These are phyloP conservation scores for Bembecia ichneumoniformis DNA, from an alignment of 2,888 invertebrate genomes.

Conservation along the genomic window DNA sequence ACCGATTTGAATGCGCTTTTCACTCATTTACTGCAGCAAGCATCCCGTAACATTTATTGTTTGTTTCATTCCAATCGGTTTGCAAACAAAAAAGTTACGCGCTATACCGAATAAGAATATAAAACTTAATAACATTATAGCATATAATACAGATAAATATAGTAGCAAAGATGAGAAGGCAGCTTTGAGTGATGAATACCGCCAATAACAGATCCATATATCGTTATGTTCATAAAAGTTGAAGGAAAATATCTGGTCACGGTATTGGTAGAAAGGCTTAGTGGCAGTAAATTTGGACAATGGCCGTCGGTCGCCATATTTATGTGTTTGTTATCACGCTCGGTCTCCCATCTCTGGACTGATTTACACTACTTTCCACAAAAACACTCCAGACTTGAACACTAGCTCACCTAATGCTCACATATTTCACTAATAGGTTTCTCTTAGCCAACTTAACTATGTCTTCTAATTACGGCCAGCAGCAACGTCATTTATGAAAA, in stretches of 20 bases:
- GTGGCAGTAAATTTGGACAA: conserved; percentile 53
- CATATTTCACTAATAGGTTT: not conserved
- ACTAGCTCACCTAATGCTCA: not conserved
- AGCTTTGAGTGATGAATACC: not conserved
- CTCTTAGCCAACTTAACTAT: too few species aligned
- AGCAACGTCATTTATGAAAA: too few species aligned
- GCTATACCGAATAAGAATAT: too few species aligned
- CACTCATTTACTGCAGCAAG: too few species aligned
- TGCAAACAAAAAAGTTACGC: too few species aligned
- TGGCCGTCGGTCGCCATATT: conserved; percentile 51
- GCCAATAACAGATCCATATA: not conserved
- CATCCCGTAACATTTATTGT: too few species aligned
- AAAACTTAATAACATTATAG: too few species aligned
- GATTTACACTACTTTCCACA: conserved; percentile 51
- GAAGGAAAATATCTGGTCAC: conserved; percentile 31
- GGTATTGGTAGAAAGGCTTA: conserved; percentile 31
- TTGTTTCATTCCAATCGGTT: too few species aligned
- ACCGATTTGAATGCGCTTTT: too few species aligned
- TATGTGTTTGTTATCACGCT: conserved; percentile 63
- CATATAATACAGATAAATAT: too few species aligned
- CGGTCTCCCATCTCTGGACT: conserved; percentile 47
- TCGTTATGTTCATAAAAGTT: not conserved
- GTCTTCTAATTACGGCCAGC: too few species aligned
- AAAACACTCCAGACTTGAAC: conserved; percentile 27
- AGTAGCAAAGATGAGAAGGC: too few species aligned